Evolutionary conservation across 2,888 invertebrate species (phyloP), one percentile per base, ranked within the genome.

Genomic region (Automeris io): DNA sequence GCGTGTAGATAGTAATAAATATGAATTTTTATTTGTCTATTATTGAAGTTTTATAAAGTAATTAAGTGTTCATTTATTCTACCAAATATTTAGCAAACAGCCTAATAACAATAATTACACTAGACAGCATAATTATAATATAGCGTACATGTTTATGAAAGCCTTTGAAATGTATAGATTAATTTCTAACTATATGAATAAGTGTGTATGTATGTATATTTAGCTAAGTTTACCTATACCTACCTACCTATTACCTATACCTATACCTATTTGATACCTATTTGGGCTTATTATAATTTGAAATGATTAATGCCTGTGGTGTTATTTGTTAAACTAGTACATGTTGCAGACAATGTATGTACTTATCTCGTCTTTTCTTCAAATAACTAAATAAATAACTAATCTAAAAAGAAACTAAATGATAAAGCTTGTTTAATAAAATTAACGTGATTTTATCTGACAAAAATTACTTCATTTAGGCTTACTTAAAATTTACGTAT

Each of bases 1-100:
- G 43, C 45, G 44, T 55, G 57, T 71, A 71, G 64, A 63, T 70
- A 65, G 65, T 53, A 56, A 56, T 57, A 51, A 43, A 46, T 47
- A 51, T 51, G 40, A 49, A 49, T 38, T 42, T 49, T 51, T 65
- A 53, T 59, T 57, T 66, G 65, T 70, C 66, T 73, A 67, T 66
- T 68, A 65, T 45, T 57, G 46, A 57, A 54, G 57, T 61, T 66
- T 55, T 39, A 39, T 57, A 51, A 44, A 53, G 49, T 51, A 46
- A 54, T 49, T 67, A 68, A 65, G 64, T 72, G 70, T 74, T 75
- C 64, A 69, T 55, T 56, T 55, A 51, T 53, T 42, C 44, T 54
- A 51, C 39, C 39, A 46, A 49, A 47, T 51, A 47, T 51, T 36
- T 51, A 45, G 32, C 32, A 32, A n/a, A 32, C 32, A 31, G 32